Base-by-base conservation (phyloP, 2,797 vertebrate genomes). In the Neosilurus hyrtlii region DNA sequence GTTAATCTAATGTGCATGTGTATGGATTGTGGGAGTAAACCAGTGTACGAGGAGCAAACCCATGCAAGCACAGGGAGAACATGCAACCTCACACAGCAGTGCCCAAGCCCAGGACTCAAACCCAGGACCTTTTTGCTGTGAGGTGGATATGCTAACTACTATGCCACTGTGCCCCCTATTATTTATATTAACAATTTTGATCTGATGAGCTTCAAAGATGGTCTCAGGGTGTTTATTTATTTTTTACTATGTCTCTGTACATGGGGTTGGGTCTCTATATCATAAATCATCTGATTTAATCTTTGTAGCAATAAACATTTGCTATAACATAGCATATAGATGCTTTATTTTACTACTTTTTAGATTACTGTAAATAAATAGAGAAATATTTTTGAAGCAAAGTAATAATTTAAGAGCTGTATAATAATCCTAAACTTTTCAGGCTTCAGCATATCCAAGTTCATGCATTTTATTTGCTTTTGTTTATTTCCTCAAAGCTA, bases 381-480 rank as follows among this genome's bases (percentile, higher is more conserved):
- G 0, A 67, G 16, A 67, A 9, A 61, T 61, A n/a, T 51, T 51
- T 72, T 72, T 51, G n/a, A 71, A 51, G 68, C 43, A 52, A 70
- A 52, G n/a, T 26, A 52, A 24, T 52, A 9, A 72, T 54, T 72
- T 9, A 51, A 51, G n/a, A 3, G 49, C 26, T 72, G 26, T 54
- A 72, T 4, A 18, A 72, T 1, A 9, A 72, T 37, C 4, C 5
- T 3, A 52, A 59, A 63, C 57, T 5, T 70, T 70, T 37, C 54
- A 22, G 1, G 54, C n/a, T 66, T 59, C 22, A 59, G 8, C 75
- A 79, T 68, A 16, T 72, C 67, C 35, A 10, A 73, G 57, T n/a
- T 66, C 8, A 66, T 16, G 43, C 43, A 43, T 54, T 57, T 78
- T 73, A 22, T 70, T 78, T 52, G n/a, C 20, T 84, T 15, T 61